phyloP scores from a whole-genome alignment of 37 sponge, comb jelly and placozoan genomes.

The Ephydatia muelleri region DNA sequence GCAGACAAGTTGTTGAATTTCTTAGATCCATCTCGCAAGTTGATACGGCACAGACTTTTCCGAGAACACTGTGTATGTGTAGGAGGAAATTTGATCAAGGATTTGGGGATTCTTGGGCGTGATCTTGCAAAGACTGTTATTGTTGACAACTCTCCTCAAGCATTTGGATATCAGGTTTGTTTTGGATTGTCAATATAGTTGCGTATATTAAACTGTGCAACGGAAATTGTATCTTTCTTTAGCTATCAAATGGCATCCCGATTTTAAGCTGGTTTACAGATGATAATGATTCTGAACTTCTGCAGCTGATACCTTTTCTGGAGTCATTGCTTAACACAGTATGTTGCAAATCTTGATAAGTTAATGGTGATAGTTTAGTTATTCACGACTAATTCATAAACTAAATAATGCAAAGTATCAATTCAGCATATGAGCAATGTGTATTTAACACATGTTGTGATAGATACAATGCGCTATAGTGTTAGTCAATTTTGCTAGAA shows the following conservation, averaged over 20 bases:
- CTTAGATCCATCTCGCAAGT: slow-evolving; percentile 78
- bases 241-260: slow-evolving; percentile 96
- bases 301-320: slow-evolving; percentile 90
- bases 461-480: no score
- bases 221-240: neutral
- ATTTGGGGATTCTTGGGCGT: slow-evolving; percentile 87
- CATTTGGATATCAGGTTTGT: slow-evolving; percentile 96
- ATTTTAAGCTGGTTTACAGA: slow-evolving; percentile 96
- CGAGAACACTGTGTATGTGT: slow-evolving; percentile 95
- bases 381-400: no score
- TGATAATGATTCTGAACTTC: slow-evolving; percentile 75
- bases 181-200: neutral
- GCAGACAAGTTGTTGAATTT: slow-evolving; percentile 91
- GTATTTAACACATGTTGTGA: no score
- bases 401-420: neutral
- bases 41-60: slow-evolving; percentile 91
- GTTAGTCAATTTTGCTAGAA: no score
- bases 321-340: slow-evolving; percentile 74
- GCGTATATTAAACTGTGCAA: neutral
- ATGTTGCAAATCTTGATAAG: no score
- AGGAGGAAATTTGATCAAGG: slow-evolving; percentile 91
- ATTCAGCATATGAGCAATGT: no score
- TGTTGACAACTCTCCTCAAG: slow-evolving; percentile 95
- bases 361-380: no score
- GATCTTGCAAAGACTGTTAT: slow-evolving; percentile 94